A percentile compares a stretch with the other conserved stretches of the same genome.
Conservation (phyloP, 2,797 vertebrate genomes). For the Sylvia borin region DNA sequence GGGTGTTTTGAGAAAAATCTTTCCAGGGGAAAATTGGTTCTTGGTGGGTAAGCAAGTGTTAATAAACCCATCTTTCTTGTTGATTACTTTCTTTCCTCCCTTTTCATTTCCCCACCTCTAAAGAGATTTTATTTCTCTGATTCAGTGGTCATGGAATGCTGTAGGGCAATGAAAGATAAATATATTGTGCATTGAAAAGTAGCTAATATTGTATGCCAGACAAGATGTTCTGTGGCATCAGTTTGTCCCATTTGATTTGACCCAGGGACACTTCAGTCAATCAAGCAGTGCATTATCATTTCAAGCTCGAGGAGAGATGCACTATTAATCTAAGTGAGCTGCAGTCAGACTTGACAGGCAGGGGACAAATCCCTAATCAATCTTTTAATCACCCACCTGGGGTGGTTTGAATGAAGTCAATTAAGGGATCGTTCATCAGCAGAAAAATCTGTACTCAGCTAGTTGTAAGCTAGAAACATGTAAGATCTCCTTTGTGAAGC, state of each 20-base stretch:
- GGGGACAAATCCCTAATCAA: constrained; percentile 58
- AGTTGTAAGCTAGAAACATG: not conserved
- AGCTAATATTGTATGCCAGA: not conserved
- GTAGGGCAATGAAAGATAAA: not conserved
- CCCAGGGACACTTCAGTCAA: constrained; percentile 6
- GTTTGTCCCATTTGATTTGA: constrained; percentile 26
- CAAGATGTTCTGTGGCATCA: not conserved
- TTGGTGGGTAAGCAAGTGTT: constrained; percentile 13
- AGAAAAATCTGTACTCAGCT: constrained; percentile 30
- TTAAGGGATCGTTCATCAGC: constrained; percentile 48
- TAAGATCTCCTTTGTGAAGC: not conserved
- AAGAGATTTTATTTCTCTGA: constrained; percentile 11
- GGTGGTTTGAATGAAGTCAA: constrained; percentile 58
- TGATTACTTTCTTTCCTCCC: not conserved
- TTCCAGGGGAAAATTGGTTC: constrained; percentile 12
- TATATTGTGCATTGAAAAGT: not conserved
- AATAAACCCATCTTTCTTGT: constrained; percentile 15
- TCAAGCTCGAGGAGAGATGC: constrained; percentile 2
- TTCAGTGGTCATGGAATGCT: not conserved
- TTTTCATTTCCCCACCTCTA: not conserved
- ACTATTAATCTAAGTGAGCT: constrained; percentile 21
- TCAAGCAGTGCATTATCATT: constrained; percentile 44
- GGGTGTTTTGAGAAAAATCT: not conserved
- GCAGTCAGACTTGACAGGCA: constrained; percentile 36
- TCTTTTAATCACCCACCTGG: constrained; percentile 67